A percentile compares a stretch with the other conserved stretches of the same genome.
Evolutionary conservation across 2,888 invertebrate genomes (phyloP).

Genomic region (Aromia moschata): DNA sequence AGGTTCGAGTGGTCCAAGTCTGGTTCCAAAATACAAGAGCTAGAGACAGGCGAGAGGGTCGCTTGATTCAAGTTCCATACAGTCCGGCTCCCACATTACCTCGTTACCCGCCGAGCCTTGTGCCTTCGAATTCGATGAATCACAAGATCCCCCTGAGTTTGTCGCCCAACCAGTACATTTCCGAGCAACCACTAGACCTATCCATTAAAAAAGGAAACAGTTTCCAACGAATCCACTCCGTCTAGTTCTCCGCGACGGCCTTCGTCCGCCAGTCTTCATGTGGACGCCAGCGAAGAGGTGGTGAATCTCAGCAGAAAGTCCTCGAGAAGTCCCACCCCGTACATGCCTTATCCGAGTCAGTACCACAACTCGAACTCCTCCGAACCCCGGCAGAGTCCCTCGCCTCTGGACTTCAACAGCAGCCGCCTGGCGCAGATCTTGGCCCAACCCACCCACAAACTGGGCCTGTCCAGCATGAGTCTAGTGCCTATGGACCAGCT

Average conservation of each 20-base stretch:
- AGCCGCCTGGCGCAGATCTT: constrained; percentile 64
- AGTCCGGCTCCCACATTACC: constrained; percentile 55
- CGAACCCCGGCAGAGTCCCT: constrained; percentile 58
- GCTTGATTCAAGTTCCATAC: constrained; percentile 64
- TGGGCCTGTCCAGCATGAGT: constrained; percentile 59
- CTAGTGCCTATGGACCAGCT: constrained; percentile 75
- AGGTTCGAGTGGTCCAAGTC: constrained; percentile 86
- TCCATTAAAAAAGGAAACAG: constrained; percentile 79
- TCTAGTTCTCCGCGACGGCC: constrained; percentile 72
- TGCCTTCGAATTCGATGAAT: constrained; percentile 34
- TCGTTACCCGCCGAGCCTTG: constrained; percentile 31
- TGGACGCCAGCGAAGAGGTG: constrained; percentile 75
- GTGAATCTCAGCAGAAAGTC: constrained; percentile 81
- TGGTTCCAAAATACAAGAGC: constrained; percentile 98
- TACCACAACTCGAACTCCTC: constrained; percentile 72
- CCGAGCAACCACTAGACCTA: constrained; percentile 89
- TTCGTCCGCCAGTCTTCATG: constrained; percentile 69
- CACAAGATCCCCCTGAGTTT: constrained; percentile 26
- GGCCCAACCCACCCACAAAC: constrained; percentile 61
- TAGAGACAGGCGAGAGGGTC: constrained; percentile 79
- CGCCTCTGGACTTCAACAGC: constrained; percentile 63
- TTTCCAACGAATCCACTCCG: constrained; percentile 68
- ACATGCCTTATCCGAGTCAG: constrained; percentile 58
- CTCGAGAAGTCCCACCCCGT: constrained; percentile 69
- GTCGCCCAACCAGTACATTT: constrained; percentile 46